Conservation (phyloP, 2,113 vertebrate species). For the Arenaria interpres region DNA sequence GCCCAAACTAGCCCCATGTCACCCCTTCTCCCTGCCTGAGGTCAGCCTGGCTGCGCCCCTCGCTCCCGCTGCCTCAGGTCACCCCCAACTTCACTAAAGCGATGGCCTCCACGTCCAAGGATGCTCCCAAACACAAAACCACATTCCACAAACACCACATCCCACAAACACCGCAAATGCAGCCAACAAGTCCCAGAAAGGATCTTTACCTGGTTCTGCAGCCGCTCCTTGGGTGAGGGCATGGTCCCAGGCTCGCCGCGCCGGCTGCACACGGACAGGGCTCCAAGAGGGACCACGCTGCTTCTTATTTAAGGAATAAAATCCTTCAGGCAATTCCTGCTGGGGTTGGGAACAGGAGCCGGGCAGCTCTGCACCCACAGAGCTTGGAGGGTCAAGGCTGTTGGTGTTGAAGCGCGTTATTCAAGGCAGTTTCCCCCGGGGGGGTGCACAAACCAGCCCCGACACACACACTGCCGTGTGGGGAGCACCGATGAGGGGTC, state of each 20-base stretch:
- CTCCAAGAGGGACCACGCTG: neutral
- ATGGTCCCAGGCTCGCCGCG: neutral
- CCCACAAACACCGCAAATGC: neutral
- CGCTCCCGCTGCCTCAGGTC: neutral
- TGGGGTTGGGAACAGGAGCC: neutral
- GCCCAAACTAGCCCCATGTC: neutral
- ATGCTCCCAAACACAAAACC: neutral
- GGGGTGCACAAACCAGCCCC: neutral
- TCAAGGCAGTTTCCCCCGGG: neutral
- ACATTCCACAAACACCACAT: neutral
- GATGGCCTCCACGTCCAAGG: neutral
- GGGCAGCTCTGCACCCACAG: neutral
- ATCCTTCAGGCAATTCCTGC: neutral
- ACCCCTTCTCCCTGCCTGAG: neutral
- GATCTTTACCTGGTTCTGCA: neutral
- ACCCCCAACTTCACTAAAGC: neutral
- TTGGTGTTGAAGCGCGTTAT: fast-evolving
- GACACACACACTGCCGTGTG: fast-evolving
- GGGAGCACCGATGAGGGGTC: neutral
- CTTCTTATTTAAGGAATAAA: neutral
- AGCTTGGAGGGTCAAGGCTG: neutral
- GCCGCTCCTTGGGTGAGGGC: neutral
- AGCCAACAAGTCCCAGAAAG: no score
- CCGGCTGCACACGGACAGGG: neutral
- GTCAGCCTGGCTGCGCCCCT: neutral